A percentile compares a stretch with the other conserved stretches of the same genome.
Conservation (phyloP, 2,888 invertebrate genomes). For the Netelia virgata region DNA sequence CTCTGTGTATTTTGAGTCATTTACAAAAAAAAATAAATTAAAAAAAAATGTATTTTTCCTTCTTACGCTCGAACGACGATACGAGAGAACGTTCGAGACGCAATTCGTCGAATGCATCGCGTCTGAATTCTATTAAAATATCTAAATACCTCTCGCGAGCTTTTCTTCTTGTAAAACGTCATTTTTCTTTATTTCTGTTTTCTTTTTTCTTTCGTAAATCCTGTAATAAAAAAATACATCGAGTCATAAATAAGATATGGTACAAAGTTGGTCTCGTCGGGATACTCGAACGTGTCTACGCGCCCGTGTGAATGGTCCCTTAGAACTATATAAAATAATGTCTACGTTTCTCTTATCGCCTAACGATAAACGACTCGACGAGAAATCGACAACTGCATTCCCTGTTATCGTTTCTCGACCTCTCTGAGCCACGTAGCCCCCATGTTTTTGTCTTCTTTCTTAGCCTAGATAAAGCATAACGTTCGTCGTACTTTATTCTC, state of each 20-base stretch:
- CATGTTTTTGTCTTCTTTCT: neutral
- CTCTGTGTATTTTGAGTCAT: neutral
- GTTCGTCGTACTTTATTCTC: neutral
- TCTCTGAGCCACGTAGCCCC: too few relatives aligned
- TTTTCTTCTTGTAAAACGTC: slow-evolving; percentile 18
- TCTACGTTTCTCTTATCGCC: neutral
- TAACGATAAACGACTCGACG: neutral
- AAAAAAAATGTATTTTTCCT: neutral
- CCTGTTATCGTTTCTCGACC: neutral
- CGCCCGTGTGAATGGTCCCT: neutral
- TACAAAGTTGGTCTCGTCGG: slow-evolving; percentile 5
- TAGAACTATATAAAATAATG: neutral
- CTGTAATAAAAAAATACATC: slow-evolving; percentile 18
- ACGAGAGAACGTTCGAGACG: neutral
- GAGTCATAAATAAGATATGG: slow-evolving; percentile 26
- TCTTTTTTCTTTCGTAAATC: slow-evolving; percentile 20
- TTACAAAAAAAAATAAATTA: neutral
- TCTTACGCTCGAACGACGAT: neutral
- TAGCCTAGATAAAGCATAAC: neutral
- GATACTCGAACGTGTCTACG: slow-evolving; percentile 1
- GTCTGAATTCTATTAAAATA: neutral
- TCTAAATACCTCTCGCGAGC: neutral
- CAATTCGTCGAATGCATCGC: neutral
- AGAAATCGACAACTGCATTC: neutral
- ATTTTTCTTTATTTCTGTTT: slow-evolving; percentile 25